Conservation (phyloP, 2,888 invertebrate genomes). For the Seira ritae region DNA sequence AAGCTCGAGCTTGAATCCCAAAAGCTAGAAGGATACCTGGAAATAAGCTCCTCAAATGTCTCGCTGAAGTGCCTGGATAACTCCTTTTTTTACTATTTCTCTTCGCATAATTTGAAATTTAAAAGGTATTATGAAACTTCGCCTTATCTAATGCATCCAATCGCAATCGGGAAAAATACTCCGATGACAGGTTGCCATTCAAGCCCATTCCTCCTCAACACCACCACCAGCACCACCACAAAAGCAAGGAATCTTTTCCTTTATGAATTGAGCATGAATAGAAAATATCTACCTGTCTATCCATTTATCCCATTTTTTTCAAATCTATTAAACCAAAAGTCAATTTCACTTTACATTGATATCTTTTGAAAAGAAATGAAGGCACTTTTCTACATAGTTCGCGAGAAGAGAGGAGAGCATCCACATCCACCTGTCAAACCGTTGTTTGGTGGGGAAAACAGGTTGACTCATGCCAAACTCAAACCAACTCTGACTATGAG, state of each 20-base stretch:
- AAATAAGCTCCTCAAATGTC: neutral
- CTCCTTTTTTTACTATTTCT: neutral
- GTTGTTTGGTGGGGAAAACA: conserved; percentile 6
- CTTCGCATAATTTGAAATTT: neutral
- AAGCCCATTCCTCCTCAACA: conserved; percentile 7
- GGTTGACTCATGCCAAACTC: conserved; percentile 28
- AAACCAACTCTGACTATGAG: no score
- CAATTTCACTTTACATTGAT: conserved; percentile 10
- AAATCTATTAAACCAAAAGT: neutral
- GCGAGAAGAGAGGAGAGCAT: neutral
- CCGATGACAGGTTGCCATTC: conserved; percentile 29
- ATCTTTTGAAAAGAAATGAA: conserved; percentile 1
- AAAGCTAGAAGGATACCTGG: neutral
- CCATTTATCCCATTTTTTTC: conserved; percentile 10
- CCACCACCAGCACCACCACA: neutral
- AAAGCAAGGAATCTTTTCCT: neutral
- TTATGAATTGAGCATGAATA: neutral
- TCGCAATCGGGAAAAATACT: neutral
- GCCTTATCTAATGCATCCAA: neutral
- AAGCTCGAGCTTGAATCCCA: neutral
- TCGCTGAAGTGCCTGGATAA: neutral
- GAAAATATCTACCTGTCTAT: conserved; percentile 6
- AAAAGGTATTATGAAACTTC: conserved; percentile 6
- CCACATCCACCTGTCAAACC: conserved; percentile 18
- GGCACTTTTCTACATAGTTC: neutral